Conservation (phyloP, 2,797 vertebrate species). For the Pteropus rufus region DNA sequence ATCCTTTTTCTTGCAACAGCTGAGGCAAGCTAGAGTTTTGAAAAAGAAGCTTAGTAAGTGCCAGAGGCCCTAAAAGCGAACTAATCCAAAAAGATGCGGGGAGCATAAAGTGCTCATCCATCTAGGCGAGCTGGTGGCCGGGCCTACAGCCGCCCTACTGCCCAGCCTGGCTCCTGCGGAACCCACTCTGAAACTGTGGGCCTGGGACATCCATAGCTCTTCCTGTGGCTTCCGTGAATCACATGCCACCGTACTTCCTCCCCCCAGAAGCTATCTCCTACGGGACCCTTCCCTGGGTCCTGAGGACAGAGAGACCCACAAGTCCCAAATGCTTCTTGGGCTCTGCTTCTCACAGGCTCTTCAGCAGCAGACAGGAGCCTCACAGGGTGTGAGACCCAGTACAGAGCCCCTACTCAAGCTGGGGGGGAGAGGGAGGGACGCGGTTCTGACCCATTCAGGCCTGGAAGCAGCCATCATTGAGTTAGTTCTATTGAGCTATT, state of each 20-base stretch:
- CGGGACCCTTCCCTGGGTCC: background rate
- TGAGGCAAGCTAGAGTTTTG: background rate
- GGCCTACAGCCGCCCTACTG: background rate
- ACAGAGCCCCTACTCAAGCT: background rate
- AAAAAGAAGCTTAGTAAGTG: background rate
- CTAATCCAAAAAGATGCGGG: background rate
- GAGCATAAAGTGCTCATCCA: background rate
- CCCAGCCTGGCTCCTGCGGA: background rate
- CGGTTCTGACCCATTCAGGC: background rate
- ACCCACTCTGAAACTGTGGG: background rate
- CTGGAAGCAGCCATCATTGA: too few species aligned
- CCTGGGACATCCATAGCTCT: background rate
- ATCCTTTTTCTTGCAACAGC: background rate
- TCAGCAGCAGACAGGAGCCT: background rate
- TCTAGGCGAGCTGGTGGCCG: background rate
- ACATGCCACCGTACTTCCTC: background rate
- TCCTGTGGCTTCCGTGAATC: background rate
- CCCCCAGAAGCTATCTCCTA: background rate
- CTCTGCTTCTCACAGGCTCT: background rate
- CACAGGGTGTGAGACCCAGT: background rate
- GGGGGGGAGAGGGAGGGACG: background rate
- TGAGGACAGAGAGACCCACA: background rate
- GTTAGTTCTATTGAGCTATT: rapidly evolving
- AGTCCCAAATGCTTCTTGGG: background rate
- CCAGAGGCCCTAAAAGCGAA: background rate